Percentiles rank a stretch among this genome's conserved stretches.
Evolutionary conservation across 2,797 vertebrate genomes (phyloP).

Genomic region (Epinephelus awoara): DNA sequence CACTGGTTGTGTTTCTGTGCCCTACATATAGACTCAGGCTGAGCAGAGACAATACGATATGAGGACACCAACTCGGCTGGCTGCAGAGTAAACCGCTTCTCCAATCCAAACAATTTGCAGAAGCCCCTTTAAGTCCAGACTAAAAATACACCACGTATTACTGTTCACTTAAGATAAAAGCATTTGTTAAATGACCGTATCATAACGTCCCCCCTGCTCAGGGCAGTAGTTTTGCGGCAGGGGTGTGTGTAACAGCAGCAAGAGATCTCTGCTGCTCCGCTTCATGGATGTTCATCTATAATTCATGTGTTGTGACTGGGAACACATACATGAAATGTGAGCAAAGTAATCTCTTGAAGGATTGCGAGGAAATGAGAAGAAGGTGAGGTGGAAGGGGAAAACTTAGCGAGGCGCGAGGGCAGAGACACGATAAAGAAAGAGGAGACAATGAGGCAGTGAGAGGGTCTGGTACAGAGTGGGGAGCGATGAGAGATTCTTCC

Average conservation of each 20-base stretch:
- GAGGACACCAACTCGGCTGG: conserved; percentile 36
- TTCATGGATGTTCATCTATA: conserved; percentile 69
- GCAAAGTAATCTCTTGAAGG: conserved; percentile 45
- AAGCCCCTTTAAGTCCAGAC: conserved; percentile 45
- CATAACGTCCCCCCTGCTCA: conserved; percentile 42
- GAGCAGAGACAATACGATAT: conserved; percentile 45
- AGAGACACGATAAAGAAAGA: conserved; percentile 21
- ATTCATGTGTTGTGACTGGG: conserved; percentile 67
- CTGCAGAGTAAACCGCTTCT: conserved; percentile 29
- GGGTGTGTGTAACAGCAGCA: conserved; percentile 42
- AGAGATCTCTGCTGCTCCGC: conserved; percentile 51
- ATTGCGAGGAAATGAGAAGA: conserved; percentile 7
- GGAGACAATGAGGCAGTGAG: conserved; percentile 22
- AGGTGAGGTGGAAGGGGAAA: conserved; percentile 35
- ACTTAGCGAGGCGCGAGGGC: conserved; percentile 31
- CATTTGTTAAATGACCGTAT: conserved; percentile 73
- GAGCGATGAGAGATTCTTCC: conserved; percentile 54
- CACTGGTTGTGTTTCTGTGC: conserved; percentile 45
- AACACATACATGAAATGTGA: conserved; percentile 58
- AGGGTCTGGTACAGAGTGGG: conserved; percentile 32
- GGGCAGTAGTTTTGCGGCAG: conserved; percentile 22
- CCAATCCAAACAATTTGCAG: conserved; percentile 43
- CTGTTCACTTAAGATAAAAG: conserved; percentile 74
- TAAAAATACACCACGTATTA: conserved; percentile 70
- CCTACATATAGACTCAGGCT: conserved; percentile 67